Percentiles rank a stretch among this genome's conserved stretches.
Evolutionary conservation across 2,888 invertebrate genomes (phyloP).

Genomic region (Zygothrica quintamaculata): DNA sequence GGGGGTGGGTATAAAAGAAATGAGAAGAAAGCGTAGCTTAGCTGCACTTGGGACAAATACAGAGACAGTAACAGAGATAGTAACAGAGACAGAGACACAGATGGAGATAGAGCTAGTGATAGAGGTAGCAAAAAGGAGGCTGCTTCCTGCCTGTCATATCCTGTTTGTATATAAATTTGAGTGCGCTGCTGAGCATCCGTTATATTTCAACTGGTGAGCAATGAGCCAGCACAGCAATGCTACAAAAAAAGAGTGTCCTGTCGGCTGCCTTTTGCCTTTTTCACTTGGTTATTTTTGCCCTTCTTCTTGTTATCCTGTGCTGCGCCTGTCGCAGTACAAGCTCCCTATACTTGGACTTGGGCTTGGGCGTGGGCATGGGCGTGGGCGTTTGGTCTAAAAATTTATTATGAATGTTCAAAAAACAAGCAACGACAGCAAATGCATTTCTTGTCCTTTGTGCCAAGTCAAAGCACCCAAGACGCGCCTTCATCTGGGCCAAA

Average conservation of each 20-base stretch:
- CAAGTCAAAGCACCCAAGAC: conserved; percentile 48
- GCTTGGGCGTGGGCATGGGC: conserved; percentile 14
- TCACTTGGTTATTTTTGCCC: background rate
- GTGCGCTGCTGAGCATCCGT: conserved; percentile 66
- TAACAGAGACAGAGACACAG: background rate
- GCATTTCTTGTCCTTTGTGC: conserved; percentile 68
- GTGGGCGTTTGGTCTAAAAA: conserved; percentile 33
- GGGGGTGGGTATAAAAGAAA: conserved; percentile 6
- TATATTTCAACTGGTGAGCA: conserved; percentile 64
- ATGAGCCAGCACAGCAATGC: conserved; percentile 42
- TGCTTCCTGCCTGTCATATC: conserved; percentile 75
- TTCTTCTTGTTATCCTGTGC: background rate
- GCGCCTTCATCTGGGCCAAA: conserved; percentile 4
- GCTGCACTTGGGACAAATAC: conserved; percentile 34
- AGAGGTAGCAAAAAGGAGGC: conserved; percentile 17
- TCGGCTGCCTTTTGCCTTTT: conserved; percentile 17
- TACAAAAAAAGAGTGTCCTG: conserved; percentile 30
- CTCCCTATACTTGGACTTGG: background rate
- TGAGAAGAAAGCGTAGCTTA: conserved; percentile 50
- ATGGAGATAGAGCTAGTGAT: background rate
- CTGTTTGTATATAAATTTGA: conserved; percentile 75
- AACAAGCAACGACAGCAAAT: conserved; percentile 64
- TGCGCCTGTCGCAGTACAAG: background rate
- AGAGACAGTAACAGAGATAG: background rate
- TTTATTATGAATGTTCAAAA: conserved; percentile 74